A percentile compares a stretch with the other conserved stretches of the same genome.
Conservation (phyloP, 2,797 vertebrate genomes). For the Paedocypris micromegethes region DNA sequence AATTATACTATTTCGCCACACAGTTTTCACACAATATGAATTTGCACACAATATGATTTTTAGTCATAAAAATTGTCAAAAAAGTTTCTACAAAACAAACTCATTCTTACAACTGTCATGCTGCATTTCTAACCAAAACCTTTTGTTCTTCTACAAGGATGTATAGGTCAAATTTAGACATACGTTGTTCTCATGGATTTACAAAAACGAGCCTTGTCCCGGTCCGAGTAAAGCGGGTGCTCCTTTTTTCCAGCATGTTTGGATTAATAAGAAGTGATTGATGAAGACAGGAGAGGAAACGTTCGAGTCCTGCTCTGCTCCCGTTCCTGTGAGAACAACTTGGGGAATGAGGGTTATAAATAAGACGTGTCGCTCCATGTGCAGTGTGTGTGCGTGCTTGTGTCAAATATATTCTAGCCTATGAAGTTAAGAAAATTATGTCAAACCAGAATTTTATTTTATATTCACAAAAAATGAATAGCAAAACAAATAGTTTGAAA, state of each 20-base stretch:
- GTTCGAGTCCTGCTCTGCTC: conserved; percentile 60
- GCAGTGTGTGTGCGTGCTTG: conserved; percentile 16
- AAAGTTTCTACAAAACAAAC: too few species aligned
- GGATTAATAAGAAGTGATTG: conserved; percentile 67
- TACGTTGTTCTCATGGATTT: conserved; percentile 3
- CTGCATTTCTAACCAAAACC: neutral
- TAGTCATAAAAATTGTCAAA: too few species aligned
- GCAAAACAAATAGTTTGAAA: neutral
- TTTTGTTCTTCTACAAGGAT: too few species aligned
- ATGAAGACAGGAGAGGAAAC: conserved; percentile 66
- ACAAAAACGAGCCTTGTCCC: conserved; percentile 39
- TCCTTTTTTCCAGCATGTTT: conserved; percentile 40
- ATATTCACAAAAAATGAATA: neutral
- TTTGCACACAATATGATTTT: too few species aligned
- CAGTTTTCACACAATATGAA: too few species aligned
- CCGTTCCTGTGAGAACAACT: conserved; percentile 70
- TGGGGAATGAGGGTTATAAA: conserved; percentile 68
- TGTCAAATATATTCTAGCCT: neutral
- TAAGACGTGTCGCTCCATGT: conserved; percentile 56
- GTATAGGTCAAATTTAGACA: neutral
- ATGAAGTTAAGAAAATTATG: too few species aligned
- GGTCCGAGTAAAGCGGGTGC: conserved; percentile 24
- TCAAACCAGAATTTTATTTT: too few species aligned
- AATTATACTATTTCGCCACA: too few species aligned
- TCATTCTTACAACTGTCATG: neutral